Base-by-base conservation (phyloP, 2,113 vertebrate species). In the Pogonocichla stellata region DNA sequence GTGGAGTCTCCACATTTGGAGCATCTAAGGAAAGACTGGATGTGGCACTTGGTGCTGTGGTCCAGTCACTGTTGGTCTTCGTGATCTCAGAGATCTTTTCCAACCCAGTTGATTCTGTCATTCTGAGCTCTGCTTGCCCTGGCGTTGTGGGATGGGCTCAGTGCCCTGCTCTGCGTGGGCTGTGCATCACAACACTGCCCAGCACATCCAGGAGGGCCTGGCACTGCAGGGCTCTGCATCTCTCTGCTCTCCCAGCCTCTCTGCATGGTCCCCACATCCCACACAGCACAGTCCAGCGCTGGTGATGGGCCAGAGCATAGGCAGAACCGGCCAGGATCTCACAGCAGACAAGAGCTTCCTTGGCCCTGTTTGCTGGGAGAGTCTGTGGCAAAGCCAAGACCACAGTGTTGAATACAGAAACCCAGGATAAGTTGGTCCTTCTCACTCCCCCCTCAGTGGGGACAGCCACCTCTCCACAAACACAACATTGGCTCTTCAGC, bases 391-490 rank as follows among this genome's bases (percentile, higher is more conserved):
- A 65, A 78, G 72, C 75, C 86, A 90, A 81, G 43, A 45, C 9
- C 42, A 28, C 50, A 4, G 26, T 6, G 40, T 12, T 69, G 42
- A 40, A n/a, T 16, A 28, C 6, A 38, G 11, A 53, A 58, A 12
- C 2, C 10, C 28, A 4, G 69, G 34, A 56, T 10, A 42, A 40
- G 8, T 11, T 0, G 0, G 3, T 70, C n/a, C 58, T n/a, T 61
- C 11, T 72, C 66, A 45, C 6, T 48, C 9, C 19, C 38, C 18
- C 12, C 56, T 62, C 29, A 2, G 7, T 4, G 38, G 13, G 13
- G 26, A 18, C 51, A 67, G 14, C 26, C 16, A 4, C 24, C n/a
- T 36, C 42, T 69, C 28, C 25, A 2, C 1, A 3, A n/a, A 26
- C 18, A 56, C 61, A 82, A 2, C 2, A 0, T 1, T 40, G 22